A percentile compares a stretch with the other conserved stretches of the same genome.
Conservation (phyloP, 2,888 invertebrate genomes). For the Nymphalis urticae region DNA sequence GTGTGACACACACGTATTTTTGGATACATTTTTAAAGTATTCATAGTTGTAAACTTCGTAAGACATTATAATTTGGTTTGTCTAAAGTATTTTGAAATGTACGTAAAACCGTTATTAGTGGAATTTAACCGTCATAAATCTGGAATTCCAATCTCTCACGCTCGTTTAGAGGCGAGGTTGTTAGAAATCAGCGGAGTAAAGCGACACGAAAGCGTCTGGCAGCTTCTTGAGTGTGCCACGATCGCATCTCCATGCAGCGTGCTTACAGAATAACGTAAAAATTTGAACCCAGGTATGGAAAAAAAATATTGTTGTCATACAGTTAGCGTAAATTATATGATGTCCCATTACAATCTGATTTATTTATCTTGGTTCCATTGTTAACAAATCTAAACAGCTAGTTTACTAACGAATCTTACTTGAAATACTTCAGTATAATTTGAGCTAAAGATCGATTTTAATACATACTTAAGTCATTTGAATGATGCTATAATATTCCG, state of each 20-base stretch:
- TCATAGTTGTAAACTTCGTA: no score
- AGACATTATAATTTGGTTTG: no score
- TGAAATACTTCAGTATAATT: no score
- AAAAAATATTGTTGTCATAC: background rate
- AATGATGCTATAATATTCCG: no score
- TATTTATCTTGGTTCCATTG: no score
- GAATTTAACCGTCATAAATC: conserved; percentile 50
- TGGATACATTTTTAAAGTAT: conserved; percentile 12
- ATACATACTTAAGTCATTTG: no score
- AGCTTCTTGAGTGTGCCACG: conserved; percentile 45
- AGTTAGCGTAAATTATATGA: background rate
- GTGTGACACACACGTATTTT: conserved; percentile 30
- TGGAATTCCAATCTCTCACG: conserved; percentile 67
- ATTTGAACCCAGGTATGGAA: background rate
- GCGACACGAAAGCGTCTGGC: conserved; percentile 58
- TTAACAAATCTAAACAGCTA: no score
- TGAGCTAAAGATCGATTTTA: no score
- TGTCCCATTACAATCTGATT: no score
- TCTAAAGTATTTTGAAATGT: background rate
- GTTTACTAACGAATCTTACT: no score
- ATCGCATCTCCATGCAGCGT: conserved; percentile 16
- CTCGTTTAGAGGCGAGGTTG: conserved; percentile 51
- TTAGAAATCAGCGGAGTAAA: conserved; percentile 67
- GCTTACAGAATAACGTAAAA: conserved; percentile 7
- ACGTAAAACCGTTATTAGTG: conserved; percentile 15